Evolutionary conservation across 2,888 invertebrate species (phyloP).

Genomic region (Carterocephalus palaemon): DNA sequence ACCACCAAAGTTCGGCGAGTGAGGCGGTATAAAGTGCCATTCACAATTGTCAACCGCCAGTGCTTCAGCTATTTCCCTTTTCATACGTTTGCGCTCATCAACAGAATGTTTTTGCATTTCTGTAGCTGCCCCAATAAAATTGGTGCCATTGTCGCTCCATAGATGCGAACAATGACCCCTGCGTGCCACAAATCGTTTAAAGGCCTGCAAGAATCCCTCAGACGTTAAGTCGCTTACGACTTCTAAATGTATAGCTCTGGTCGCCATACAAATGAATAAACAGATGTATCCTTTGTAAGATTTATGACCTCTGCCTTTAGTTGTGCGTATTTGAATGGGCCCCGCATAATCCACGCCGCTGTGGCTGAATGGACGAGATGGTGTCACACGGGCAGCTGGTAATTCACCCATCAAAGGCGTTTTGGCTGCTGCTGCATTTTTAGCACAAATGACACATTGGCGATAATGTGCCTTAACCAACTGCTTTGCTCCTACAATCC

Average conservation of each 20-base stretch:
- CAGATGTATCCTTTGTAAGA: too few relatives aligned
- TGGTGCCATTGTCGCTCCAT: slow-evolving; percentile 27
- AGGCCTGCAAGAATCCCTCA: slow-evolving; percentile 17
- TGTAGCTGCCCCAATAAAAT: slow-evolving; percentile 13
- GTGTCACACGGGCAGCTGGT: too few relatives aligned
- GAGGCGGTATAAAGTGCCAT: slow-evolving; percentile 14
- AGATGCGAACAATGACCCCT: slow-evolving; percentile 20
- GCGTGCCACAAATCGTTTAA: slow-evolving; percentile 22
- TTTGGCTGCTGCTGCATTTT: too few relatives aligned
- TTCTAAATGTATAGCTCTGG: slow-evolving; percentile 23
- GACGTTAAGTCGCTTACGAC: slow-evolving; percentile 20
- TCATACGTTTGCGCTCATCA: slow-evolving; percentile 3
- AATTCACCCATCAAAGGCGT: too few relatives aligned
- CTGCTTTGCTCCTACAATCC: too few relatives aligned
- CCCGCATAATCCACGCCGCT: too few relatives aligned
- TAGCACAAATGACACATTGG: too few relatives aligned
- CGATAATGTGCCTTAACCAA: too few relatives aligned
- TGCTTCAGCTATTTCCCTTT: slow-evolving; percentile 9
- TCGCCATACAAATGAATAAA: too few relatives aligned
- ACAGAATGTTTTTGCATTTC: background rate
- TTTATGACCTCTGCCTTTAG: too few relatives aligned
- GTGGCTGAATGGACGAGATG: too few relatives aligned
- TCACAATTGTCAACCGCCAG: slow-evolving; percentile 3
- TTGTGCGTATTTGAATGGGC: too few relatives aligned
- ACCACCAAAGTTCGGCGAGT: slow-evolving; percentile 10